Evolutionary conservation across 2,888 invertebrate species (phyloP).

Genomic region (Habrosyne pyritoides): DNA sequence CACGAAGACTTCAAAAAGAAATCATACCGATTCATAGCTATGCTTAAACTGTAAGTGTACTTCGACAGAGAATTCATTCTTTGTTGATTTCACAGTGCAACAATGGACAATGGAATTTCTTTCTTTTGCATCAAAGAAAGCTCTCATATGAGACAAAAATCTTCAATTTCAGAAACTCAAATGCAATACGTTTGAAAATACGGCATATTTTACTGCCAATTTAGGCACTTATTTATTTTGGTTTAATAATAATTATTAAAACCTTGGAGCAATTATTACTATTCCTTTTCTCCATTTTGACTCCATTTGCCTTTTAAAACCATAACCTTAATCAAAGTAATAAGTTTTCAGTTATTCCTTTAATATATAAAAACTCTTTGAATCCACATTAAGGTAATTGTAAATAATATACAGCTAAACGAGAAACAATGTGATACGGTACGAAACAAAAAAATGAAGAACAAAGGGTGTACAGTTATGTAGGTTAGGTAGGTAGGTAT

Average conservation of each 20-base stretch:
- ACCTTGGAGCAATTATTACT: too few relatives aligned
- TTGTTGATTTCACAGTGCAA: not conserved
- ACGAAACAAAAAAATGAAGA: not conserved
- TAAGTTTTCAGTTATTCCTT: too few relatives aligned
- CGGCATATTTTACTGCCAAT: not conserved
- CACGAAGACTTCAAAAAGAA: not conserved
- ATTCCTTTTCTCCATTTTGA: too few relatives aligned
- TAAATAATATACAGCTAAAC: too few relatives aligned
- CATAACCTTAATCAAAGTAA: too few relatives aligned
- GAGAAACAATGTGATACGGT: not conserved
- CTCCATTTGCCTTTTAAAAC: too few relatives aligned
- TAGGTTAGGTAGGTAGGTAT: too few relatives aligned
- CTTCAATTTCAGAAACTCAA: not conserved
- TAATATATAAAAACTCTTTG: too few relatives aligned
- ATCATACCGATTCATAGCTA: not conserved
- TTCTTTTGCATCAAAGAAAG: not conserved
- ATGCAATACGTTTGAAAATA: too few relatives aligned
- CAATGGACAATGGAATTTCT: not conserved
- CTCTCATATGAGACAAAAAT: not conserved
- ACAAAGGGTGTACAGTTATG: slow-evolving; percentile 1
- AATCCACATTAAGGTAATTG: too few relatives aligned
- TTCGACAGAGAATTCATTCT: not conserved
- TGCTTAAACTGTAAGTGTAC: not conserved
- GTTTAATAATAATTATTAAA: too few relatives aligned
- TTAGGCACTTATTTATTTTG: not conserved